Evolutionary conservation across 2,888 invertebrate species (phyloP), one percentile per base, ranked within the genome.

Genomic region (Apamea monoglypha): DNA sequence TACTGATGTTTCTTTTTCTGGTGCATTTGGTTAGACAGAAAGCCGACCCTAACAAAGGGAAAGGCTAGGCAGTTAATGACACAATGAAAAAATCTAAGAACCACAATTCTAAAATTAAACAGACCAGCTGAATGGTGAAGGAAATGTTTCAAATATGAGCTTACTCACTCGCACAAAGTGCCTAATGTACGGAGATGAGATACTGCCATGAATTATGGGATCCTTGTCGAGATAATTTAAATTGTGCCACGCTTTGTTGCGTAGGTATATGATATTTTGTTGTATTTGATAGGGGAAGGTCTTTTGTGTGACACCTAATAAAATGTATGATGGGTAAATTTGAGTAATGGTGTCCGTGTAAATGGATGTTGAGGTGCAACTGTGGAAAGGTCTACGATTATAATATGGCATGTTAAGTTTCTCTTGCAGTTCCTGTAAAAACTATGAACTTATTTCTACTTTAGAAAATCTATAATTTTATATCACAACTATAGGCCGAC

Each of bases 161-260:
- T 69, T 50, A 79, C 71, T 84, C 78, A 80, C 85, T 85, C 78
- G 73, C 64, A 77, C 74, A 76, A 72, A 83, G 76, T 66, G 71
- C 76, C 72, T 74, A 80, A 83, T 80, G 76, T 59, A 77, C 75
- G 66, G 73, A 87, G 83, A 87, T 84, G 84, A 88, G 83, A 85
- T 86, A 89, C 76, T 71, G 84, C 83, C 70, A 76, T 87, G 87
- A 88, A 81, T 87, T 88, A 90, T 89, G 84, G 76, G 85, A 87
- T 86, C 86, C 82, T 75, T 79, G 78, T 74, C 66, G 64, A 84
- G 90, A 87, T 90, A 90, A 90, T 87, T 89, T 84, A 88, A 90
- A 88, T 89, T 86, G 88, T 75, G 74, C 77, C 72, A 74, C 85
- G 83, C 84, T 82, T 74, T 85, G 78, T 63, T 81, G 69, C 59